Conservation (phyloP, 2,888 invertebrate genomes). For the Tetheella fluctuosa region DNA sequence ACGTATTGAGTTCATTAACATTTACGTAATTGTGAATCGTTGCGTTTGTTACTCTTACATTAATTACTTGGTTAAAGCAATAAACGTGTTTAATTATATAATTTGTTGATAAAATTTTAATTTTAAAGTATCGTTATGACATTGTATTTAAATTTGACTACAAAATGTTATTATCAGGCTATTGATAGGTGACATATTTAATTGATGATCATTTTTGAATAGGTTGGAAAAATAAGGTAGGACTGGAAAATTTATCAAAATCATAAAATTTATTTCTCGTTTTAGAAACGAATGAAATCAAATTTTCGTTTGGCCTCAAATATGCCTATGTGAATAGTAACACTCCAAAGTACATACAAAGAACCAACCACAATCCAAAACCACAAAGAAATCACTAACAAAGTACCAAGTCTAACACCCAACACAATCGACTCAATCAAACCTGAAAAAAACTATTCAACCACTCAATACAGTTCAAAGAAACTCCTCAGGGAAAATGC, state of each 20-base stretch:
- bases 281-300: too few species aligned
- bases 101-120: neutral
- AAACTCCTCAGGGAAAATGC: slow-evolving; percentile 75
- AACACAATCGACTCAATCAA: slow-evolving; percentile 81
- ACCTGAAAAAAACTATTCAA: slow-evolving; percentile 73
- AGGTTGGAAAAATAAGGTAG: too few species aligned
- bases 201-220: too few species aligned
- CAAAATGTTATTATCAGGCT: neutral
- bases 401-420: slow-evolving; percentile 61
- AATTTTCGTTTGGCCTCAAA: neutral
- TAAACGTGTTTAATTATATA: slow-evolving; percentile 6
- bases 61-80: slow-evolving; percentile 13
- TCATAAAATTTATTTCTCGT: too few species aligned
- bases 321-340: neutral
- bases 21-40: slow-evolving; percentile 50
- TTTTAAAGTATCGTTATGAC: neutral
- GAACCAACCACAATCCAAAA: slow-evolving; percentile 42
- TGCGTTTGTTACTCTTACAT: slow-evolving; percentile 18
- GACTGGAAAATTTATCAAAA: too few species aligned
- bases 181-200: neutral
- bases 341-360: slow-evolving; percentile 19
- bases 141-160: neutral
- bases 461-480: slow-evolving; percentile 57
- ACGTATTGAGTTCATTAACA: slow-evolving; percentile 60
- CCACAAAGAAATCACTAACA: slow-evolving; percentile 59